Conservation (phyloP, 2,797 vertebrate species). For the Lycodopsis pacificus region DNA sequence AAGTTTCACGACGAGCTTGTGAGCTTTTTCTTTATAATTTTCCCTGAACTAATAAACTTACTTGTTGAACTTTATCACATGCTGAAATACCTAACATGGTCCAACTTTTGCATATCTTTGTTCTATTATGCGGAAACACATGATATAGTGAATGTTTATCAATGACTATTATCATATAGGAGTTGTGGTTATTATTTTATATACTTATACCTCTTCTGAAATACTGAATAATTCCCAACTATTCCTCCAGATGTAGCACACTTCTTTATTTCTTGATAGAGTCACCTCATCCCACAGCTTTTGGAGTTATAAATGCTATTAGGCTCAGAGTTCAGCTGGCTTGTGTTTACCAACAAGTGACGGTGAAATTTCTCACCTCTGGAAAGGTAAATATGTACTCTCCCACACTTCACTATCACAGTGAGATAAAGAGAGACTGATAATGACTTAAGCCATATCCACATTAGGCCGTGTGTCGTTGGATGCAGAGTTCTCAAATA, state of each 20-base stretch:
- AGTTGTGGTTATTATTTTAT: background rate
- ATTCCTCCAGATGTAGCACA: slow-evolving; percentile 9
- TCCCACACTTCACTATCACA: slow-evolving; percentile 70
- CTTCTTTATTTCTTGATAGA: background rate
- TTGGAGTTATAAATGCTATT: slow-evolving; percentile 51
- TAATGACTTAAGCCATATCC: slow-evolving; percentile 60
- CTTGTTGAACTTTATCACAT: background rate
- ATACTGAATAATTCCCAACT: background rate
- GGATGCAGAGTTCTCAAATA: no score
- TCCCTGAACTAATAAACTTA: background rate
- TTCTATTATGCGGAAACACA: background rate
- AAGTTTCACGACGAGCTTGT: background rate
- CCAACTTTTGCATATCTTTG: background rate
- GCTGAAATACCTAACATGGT: background rate
- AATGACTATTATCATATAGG: background rate
- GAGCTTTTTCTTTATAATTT: slow-evolving; percentile 45
- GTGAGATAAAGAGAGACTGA: slow-evolving; percentile 54
- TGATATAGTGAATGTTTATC: background rate
- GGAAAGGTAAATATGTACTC: slow-evolving; percentile 74
- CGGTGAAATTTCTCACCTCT: slow-evolving; percentile 78
- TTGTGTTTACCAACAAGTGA: slow-evolving; percentile 75
- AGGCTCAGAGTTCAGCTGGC: slow-evolving; percentile 60
- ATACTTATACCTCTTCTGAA: background rate
- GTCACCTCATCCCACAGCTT: background rate
- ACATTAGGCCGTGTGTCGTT: no score